Conservation (phyloP, 2,888 invertebrate genomes). For the Macrosiphum euphorbiae region DNA sequence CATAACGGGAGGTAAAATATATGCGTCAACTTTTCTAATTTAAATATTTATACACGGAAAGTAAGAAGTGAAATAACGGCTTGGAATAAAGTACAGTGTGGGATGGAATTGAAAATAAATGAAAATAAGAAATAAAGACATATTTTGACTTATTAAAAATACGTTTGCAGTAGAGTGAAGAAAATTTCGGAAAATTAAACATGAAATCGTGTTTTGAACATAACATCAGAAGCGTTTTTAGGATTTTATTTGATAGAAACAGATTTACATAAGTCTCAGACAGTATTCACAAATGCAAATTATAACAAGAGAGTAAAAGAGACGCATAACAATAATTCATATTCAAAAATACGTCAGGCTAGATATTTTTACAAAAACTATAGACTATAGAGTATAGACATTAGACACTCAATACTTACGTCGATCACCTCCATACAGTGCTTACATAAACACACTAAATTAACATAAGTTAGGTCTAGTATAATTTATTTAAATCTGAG, state of each 20-base stretch:
- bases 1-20: background rate
- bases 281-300: background rate
- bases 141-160: slow-evolving; percentile 19
- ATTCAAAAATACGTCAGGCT: background rate
- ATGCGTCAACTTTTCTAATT: slow-evolving; percentile 9
- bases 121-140: slow-evolving; percentile 1
- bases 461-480: background rate
- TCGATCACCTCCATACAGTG: background rate
- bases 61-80: background rate
- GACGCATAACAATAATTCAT: background rate
- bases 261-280: background rate
- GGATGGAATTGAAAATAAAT: background rate
- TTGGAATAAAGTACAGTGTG: background rate
- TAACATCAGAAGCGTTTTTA: background rate
- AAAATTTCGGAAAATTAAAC: background rate
- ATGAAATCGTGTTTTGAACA: background rate
- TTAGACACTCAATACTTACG: background rate
- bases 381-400: no score
- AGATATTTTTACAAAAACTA: background rate
- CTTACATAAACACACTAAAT: background rate
- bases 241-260: background rate
- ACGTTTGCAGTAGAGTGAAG: background rate
- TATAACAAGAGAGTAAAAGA: background rate
- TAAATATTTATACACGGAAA: background rate
- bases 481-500: background rate